These are phyloP conservation scores for Amphipoea lucens DNA, from an alignment of 2,888 invertebrate genomes.

Conservation along the genomic window DNA sequence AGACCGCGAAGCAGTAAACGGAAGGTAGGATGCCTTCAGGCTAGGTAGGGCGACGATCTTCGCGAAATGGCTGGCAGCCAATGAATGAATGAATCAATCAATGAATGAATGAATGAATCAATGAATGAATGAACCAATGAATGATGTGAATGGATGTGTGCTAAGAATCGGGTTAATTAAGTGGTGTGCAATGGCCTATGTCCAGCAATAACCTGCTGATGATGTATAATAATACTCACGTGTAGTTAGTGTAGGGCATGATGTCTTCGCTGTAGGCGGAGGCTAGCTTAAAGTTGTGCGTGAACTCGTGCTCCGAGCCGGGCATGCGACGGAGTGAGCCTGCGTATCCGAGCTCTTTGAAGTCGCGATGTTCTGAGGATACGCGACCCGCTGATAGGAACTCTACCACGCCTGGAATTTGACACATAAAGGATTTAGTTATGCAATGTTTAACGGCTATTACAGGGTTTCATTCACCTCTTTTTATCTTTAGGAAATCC, in stretches of 20 bases:
- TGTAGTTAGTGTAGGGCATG: constrained; percentile 99
- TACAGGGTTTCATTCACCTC: neutral
- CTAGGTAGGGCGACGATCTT: too few relatives aligned
- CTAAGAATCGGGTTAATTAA: neutral
- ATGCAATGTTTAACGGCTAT: too few relatives aligned
- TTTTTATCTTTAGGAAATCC: neutral
- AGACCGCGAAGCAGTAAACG: neutral
- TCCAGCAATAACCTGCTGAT: neutral
- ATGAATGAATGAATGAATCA: too few relatives aligned
- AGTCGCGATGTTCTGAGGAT: constrained; percentile 97
- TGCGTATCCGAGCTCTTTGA: constrained; percentile 98
- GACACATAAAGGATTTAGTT: neutral
- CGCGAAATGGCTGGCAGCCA: neutral
- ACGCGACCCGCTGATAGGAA: constrained; percentile 97
- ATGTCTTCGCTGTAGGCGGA: constrained; percentile 98
- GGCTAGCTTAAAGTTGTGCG: constrained; percentile 98
- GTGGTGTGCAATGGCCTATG: neutral
- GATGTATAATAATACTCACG: constrained; percentile 91
- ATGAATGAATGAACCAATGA: neutral
- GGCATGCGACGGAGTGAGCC: constrained; percentile 96
- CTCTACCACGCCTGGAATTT: constrained; percentile 96
- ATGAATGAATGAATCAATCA: too few relatives aligned
- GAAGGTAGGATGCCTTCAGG: neutral
- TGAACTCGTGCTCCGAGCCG: constrained; percentile 97
- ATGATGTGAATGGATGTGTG: neutral